A percentile compares a stretch with the other conserved stretches of the same genome.
These are phyloP conservation scores for Caenorhabditis inopinata DNA, from an alignment of 1,140 invertebrate genomes.

Conservation along the genomic window DNA sequence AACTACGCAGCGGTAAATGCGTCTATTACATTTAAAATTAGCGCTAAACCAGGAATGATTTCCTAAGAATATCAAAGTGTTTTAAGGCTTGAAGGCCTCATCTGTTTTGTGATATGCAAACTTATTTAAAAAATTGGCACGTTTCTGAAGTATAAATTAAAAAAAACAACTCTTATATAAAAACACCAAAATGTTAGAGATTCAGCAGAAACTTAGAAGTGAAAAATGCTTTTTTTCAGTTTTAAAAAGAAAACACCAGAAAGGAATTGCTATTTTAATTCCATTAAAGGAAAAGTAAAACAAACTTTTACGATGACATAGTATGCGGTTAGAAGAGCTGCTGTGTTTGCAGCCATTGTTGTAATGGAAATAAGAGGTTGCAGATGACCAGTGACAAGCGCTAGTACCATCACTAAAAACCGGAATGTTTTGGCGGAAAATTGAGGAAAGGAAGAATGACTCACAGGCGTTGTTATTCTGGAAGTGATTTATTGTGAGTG, in stretches of 20 bases:
- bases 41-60: too few relatives aligned
- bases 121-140: too few relatives aligned
- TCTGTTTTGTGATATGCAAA: too few relatives aligned
- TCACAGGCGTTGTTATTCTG: conserved; percentile 60
- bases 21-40: too few relatives aligned
- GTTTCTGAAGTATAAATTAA: too few relatives aligned
- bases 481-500: conserved; percentile 66
- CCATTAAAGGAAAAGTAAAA: neutral
- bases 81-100: too few relatives aligned
- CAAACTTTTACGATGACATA: conserved; percentile 63
- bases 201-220: neutral
- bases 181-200: too few relatives aligned
- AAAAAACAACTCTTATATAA: too few relatives aligned
- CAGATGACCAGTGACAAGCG: conserved; percentile 42
- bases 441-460: neutral
- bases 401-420: conserved; percentile 59
- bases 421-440: neutral
- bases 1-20: too few relatives aligned
- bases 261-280: too few relatives aligned
- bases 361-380: conserved; percentile 54
- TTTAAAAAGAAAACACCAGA: too few relatives aligned
- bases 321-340: conserved; percentile 63
- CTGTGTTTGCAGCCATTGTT: conserved; percentile 62
- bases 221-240: neutral
- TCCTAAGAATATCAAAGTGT: too few relatives aligned